phyloP scores from a whole-genome alignment of 2,113 vertebrate genomes.

The Pygoscelis adeliae region DNA sequence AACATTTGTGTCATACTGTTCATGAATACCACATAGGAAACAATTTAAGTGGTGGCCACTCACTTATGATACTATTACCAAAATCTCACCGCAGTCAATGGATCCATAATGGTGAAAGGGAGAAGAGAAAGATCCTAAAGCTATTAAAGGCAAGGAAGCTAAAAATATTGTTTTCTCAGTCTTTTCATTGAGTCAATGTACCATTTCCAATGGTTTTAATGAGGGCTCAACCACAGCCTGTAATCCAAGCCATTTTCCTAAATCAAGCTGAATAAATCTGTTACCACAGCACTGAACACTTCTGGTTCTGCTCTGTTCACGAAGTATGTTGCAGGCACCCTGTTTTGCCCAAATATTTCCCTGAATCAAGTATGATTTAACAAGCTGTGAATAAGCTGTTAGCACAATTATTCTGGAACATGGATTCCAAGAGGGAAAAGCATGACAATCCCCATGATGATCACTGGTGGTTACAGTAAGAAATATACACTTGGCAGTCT shows the following conservation, averaged over 20 bases:
- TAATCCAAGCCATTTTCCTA: not conserved
- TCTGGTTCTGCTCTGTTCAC: not conserved
- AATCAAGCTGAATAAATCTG: not conserved
- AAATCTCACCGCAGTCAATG: not conserved
- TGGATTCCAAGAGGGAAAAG: slow-evolving; percentile 39
- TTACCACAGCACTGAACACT: not conserved
- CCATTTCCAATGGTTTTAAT: not conserved
- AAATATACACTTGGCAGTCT: slow-evolving; percentile 49
- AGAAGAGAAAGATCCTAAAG: not conserved
- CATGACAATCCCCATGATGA: slow-evolving; percentile 24
- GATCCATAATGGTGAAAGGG: not conserved
- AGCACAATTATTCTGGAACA: slow-evolving; percentile 37
- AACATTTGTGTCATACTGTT: not conserved
- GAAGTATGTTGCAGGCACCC: not conserved
- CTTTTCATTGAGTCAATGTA: not conserved
- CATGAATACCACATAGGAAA: not conserved
- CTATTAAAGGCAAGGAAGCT: not conserved
- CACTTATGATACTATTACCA: not conserved
- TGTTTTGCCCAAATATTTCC: slow-evolving; percentile 24
- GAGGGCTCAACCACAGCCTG: not conserved
- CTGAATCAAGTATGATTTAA: not conserved
- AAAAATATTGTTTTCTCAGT: not conserved
- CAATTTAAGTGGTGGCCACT: not conserved
- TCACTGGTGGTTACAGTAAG: slow-evolving; percentile 15
- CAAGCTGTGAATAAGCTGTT: slow-evolving; percentile 44